Percentiles rank a stretch among this genome's conserved stretches.
Evolutionary conservation across 1,140 invertebrate genomes (phyloP).

Genomic region (Pemphigus obesinymphae): DNA sequence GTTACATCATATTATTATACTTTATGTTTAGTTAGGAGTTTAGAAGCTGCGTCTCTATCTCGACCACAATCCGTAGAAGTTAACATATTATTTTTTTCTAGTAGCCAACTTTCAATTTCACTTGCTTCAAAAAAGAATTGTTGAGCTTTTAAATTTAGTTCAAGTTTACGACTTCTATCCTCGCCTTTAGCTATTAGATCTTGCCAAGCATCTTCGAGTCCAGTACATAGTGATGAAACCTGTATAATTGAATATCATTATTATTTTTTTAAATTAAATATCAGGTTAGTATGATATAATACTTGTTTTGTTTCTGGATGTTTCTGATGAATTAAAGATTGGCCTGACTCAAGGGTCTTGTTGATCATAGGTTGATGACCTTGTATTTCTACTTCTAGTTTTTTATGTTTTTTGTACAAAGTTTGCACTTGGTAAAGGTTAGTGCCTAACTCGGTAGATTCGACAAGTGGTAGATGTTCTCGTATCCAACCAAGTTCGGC

Average conservation of each 20-base stretch:
- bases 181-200: slow-evolving; percentile 64
- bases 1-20: too few relatives aligned
- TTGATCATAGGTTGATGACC: slow-evolving; percentile 79
- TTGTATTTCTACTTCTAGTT: slow-evolving; percentile 77
- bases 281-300: neutral
- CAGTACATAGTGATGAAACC: slow-evolving; percentile 63
- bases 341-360: slow-evolving; percentile 69
- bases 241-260: too few relatives aligned
- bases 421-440: slow-evolving; percentile 89
- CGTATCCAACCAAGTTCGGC: slow-evolving; percentile 93
- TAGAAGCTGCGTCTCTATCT: slow-evolving; percentile 83
- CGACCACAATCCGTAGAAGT: slow-evolving; percentile 77
- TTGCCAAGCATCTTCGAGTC: slow-evolving; percentile 64
- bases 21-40: slow-evolving; percentile 88
- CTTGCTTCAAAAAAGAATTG: slow-evolving; percentile 85
- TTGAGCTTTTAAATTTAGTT: slow-evolving; percentile 80
- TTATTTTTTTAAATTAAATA: too few relatives aligned
- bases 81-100: slow-evolving; percentile 77
- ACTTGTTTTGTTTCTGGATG: slow-evolving; percentile 72
- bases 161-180: slow-evolving; percentile 70
- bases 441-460: slow-evolving; percentile 67
- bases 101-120: slow-evolving; percentile 90
- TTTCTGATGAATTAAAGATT: slow-evolving; percentile 62
- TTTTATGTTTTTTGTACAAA: slow-evolving; percentile 88
- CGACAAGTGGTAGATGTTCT: slow-evolving; percentile 77